Evolutionary conservation across 2,797 vertebrate species (phyloP), one percentile per base, ranked within the genome.

Genomic region (Myotis vivesi): DNA sequence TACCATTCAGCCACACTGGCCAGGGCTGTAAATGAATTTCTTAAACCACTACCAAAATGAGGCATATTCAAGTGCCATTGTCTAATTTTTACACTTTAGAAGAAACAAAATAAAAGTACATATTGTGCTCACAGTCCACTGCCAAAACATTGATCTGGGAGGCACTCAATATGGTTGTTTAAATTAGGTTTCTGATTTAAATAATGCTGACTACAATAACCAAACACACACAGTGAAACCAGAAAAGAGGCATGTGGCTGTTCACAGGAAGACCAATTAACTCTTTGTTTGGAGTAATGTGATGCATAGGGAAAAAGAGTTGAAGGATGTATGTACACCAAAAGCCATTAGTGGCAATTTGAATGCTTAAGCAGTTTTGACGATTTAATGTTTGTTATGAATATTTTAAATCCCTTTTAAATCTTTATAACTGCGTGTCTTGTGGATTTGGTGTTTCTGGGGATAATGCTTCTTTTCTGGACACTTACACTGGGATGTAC

Each of bases 131-230:
- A 30, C 59, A 30, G 28, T 62, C 72, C n/a, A 59, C 77, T 36
- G n/a, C 38, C 23, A 57, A 49, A 23, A 66, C 66, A 20, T 30
- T 72, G 71, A 62, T 69, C 66, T 17, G 20, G 23, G 41, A 89
- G 87, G 33, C 38, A 51, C 22, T 46, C 28, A 53, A 0, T 10
- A 11, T 19, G 69, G 49, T 80, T 41, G n/a, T 84, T 79, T 86
- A 69, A 64, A 44, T 38, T 89, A 73, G 69, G 20, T 77, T 80
- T 71, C 92, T 91, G 36, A 84, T 84, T 81, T 89, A 92, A 84
- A 22, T 92, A 85, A 51, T 68, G 33, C 55, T 30, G 79, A 53
- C 6, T 88, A 7, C 57, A 66, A 49, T 81, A 80, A 75, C 57
- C 36, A 46, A 57, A 51, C 51, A 5, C 57, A 44, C 51, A 8